Evolutionary conservation across 2,797 vertebrate species (phyloP), one percentile per base, ranked within the genome.

Genomic region (Pagetopsis macropterus): DNA sequence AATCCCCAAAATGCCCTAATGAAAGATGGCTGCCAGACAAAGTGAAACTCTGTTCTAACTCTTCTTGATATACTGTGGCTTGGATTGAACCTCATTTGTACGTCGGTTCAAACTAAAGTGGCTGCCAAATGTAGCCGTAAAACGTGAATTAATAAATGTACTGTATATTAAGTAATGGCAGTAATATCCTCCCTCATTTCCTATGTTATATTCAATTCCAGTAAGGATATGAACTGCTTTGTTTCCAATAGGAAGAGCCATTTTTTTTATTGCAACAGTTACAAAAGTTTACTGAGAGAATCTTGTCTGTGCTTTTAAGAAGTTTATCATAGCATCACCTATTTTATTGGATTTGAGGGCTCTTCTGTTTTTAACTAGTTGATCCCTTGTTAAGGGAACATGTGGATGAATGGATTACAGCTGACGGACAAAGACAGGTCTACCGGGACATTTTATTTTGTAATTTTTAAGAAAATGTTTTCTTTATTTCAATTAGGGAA

Each of bases 161-260:
- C 69, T 63, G 79, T 74, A 40, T 51, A 55, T 56, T 43, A 73
- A 43, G 62, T 56, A 27, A 70, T 15, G 13, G 67, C 51, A 63
- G 19, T 66, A 61, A 81, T 72, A 52, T 76, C 48, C 51, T 41
- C 40, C 61, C 15, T 72, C 44, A 67, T 83, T 74, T 80, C 74
- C 76, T 76, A 12, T 0, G 37, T 67, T 70, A 58, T 64, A 46
- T 63, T 79, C 19, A 64, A 0, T 72, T 73, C 52, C 70, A 84
- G 63, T 48, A 68, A 71, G 31, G n/a, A 16, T 56, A 14, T 59
- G 46, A 76, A 77, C 49, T 15, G 17, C 9, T 72, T 69, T 56
- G 43, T 37, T 52, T 56, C 33, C 23, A 69, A 7, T 3, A 17
- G 23, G 16, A 48, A 40, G 21, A 63, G 37, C 70, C 75, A 78